phyloP scores from a whole-genome alignment of 2,113 vertebrate species.

The Brienomyrus longianalis region DNA sequence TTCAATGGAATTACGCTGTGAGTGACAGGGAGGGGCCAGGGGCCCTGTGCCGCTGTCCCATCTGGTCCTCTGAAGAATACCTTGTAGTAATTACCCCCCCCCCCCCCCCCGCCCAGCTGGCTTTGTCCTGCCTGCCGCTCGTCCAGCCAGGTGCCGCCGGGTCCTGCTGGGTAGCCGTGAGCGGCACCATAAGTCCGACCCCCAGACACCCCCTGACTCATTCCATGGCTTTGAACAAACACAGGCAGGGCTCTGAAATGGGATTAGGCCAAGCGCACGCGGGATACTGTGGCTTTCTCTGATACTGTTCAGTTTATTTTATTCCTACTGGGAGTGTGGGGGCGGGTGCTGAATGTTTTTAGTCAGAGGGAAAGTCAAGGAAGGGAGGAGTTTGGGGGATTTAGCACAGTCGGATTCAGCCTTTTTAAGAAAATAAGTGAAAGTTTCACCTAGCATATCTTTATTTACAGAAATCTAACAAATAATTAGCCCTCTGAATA shows the following conservation, averaged over 20 bases:
- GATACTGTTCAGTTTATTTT: slow-evolving; percentile 41
- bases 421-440: not conserved
- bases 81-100: slow-evolving; percentile 97
- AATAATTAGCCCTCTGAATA: not conserved
- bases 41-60: slow-evolving; percentile 79
- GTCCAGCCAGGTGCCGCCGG: slow-evolving; percentile 93
- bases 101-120: slow-evolving; percentile 82
- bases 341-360: not conserved
- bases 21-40: slow-evolving; percentile 86
- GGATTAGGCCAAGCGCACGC: slow-evolving; percentile 42
- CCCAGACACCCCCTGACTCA: slow-evolving; percentile 80
- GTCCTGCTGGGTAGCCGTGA: slow-evolving; percentile 81
- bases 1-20: slow-evolving; percentile 98
- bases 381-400: not conserved
- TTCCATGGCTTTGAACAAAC: slow-evolving; percentile 75
- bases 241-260: slow-evolving; percentile 58
- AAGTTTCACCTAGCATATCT: not conserved
- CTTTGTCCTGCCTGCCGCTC: slow-evolving; percentile 78
- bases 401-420: not conserved
- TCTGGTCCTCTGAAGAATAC: slow-evolving; percentile 99
- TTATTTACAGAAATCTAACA: not conserved
- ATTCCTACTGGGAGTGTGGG: slow-evolving; percentile 38
- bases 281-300: slow-evolving; percentile 17
- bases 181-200: slow-evolving; percentile 71
- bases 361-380: not conserved